Conservation (phyloP, 2,113 vertebrate genomes). For the Chloebia gouldiae region DNA sequence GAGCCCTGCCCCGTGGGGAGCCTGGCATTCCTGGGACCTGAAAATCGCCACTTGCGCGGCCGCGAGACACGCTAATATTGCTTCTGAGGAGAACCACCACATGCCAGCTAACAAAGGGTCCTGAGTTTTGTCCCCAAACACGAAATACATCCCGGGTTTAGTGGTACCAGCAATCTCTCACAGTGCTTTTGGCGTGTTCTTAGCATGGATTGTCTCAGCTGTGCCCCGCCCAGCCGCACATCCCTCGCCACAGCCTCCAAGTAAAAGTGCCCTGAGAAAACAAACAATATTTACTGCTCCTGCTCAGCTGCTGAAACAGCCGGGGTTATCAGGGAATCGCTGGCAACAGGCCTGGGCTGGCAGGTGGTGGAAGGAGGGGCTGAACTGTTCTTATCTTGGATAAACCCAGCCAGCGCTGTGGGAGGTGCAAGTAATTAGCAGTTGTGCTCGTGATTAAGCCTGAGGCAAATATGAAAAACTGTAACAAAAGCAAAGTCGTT, state of each 20-base stretch:
- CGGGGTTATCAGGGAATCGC: neutral
- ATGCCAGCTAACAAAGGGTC: neutral
- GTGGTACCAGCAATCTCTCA: neutral
- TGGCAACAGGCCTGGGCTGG: neutral
- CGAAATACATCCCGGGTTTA: neutral
- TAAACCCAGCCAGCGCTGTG: neutral
- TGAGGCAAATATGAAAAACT: neutral
- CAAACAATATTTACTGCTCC: neutral
- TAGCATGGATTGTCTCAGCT: neutral
- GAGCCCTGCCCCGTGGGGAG: fast-evolving
- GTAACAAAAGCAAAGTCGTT: neutral
- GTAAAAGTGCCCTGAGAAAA: neutral
- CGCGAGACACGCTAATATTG: neutral
- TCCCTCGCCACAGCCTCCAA: neutral
- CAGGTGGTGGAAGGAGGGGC: neutral
- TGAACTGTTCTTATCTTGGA: neutral
- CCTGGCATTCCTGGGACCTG: neutral
- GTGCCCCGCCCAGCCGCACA: neutral
- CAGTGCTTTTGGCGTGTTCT: neutral
- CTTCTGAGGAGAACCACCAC: neutral
- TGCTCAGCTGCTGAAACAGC: neutral
- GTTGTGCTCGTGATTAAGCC: neutral
- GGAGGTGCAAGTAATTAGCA: conserved; percentile 29
- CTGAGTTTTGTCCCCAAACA: neutral
- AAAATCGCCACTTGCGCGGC: neutral